These are phyloP conservation scores for Protomyctophum bolini DNA, from an alignment of 2,113 vertebrate genomes.

Conservation along the genomic window DNA sequence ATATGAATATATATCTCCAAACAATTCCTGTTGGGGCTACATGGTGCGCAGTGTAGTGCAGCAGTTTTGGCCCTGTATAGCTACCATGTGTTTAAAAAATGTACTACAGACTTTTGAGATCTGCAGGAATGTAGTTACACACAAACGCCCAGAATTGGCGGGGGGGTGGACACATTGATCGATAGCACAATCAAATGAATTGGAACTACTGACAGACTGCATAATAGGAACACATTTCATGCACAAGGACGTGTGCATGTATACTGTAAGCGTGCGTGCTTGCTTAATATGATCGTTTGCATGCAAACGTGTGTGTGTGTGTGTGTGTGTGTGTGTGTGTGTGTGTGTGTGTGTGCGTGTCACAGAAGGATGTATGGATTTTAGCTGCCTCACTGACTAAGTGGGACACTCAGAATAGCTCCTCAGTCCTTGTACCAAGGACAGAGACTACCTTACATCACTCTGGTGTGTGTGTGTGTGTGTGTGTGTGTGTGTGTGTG, in stretches of 20 bases:
- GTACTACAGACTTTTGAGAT: too few species aligned
- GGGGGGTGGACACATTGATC: slow-evolving; percentile 7
- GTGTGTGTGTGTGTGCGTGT: slow-evolving; percentile 8
- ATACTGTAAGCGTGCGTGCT: background rate
- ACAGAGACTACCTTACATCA: slow-evolving; percentile 51
- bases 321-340: background rate
- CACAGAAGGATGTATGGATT: slow-evolving; percentile 62
- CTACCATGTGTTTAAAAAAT: too few species aligned
- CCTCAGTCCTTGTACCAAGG: slow-evolving; percentile 51
- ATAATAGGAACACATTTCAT: background rate
- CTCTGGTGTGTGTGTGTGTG: background rate
- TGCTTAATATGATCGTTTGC: background rate
- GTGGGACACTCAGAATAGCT: slow-evolving; percentile 73
- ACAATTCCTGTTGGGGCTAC: too few species aligned
- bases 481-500: background rate
- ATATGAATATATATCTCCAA: too few species aligned
- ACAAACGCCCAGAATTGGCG: too few species aligned
- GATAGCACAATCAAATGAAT: background rate
- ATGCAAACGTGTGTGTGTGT: background rate
- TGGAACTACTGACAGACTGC: slow-evolving; percentile 16
- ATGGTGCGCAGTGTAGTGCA: too few species aligned
- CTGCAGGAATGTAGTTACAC: too few species aligned
- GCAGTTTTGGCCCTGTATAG: too few species aligned
- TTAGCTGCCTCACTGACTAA: slow-evolving; percentile 75
- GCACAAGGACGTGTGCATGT: background rate